These are phyloP conservation scores for Chrysolina oricalcia DNA, from an alignment of 2,888 invertebrate genomes.

Conservation along the genomic window DNA sequence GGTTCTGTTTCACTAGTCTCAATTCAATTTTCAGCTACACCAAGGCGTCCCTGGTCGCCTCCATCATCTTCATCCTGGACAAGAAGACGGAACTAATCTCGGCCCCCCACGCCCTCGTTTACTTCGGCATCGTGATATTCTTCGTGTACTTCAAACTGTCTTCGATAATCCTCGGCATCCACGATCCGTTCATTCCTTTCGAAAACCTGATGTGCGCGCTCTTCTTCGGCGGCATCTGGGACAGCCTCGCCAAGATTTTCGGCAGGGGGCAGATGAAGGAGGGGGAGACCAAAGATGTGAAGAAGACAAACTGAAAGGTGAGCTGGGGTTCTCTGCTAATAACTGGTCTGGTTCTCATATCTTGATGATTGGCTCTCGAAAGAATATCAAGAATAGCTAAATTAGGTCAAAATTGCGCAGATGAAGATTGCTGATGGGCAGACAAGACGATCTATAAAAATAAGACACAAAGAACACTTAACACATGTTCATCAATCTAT, in stretches of 20 bases:
- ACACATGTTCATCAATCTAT: no score
- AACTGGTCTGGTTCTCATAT: no score
- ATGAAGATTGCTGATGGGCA: not conserved
- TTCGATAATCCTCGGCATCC: slow-evolving; percentile 95
- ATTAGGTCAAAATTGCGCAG: no score
- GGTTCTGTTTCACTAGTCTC: not conserved
- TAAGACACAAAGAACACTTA: no score
- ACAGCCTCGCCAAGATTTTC: slow-evolving; percentile 92
- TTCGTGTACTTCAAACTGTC: slow-evolving; percentile 98
- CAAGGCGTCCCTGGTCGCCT: slow-evolving; percentile 96
- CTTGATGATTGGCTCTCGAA: no score
- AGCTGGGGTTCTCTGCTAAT: not conserved
- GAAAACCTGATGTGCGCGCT: slow-evolving; percentile 98
- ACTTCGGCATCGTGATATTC: slow-evolving; percentile 98
- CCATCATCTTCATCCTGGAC: slow-evolving; percentile 96
- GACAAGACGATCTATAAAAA: no score
- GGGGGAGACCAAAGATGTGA: slow-evolving; percentile 83
- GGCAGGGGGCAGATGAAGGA: slow-evolving; percentile 88
- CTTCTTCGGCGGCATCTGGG: slow-evolving; percentile 98
- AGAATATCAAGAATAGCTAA: no score
- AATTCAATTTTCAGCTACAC: slow-evolving; percentile 84
- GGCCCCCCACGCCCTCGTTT: slow-evolving; percentile 96
- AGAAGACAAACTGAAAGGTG: slow-evolving; percentile 83
- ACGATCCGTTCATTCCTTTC: slow-evolving; percentile 99
- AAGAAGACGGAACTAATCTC: slow-evolving; percentile 97